These are phyloP conservation scores for Brachionus asplanchnoidis DNA, from an alignment of 1,140 invertebrate species.

Conservation along the genomic window DNA sequence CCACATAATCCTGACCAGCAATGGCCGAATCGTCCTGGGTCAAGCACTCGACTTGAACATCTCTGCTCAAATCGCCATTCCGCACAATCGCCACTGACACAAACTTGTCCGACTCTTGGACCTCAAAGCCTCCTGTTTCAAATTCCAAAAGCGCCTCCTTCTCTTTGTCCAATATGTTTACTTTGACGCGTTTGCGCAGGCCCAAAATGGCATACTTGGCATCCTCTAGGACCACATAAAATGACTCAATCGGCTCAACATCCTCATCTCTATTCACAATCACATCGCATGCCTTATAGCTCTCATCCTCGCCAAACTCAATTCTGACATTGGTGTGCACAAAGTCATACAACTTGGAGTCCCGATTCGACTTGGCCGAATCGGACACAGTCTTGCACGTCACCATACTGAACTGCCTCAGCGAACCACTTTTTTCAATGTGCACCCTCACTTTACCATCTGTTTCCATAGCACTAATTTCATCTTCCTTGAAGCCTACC, in stretches of 20 bases:
- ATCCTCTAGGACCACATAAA: constrained; percentile 49
- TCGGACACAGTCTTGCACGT: constrained; percentile 48
- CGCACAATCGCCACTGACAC: constrained; percentile 49
- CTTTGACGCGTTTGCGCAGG: not conserved
- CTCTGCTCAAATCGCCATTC: not conserved
- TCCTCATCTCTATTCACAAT: constrained; percentile 54
- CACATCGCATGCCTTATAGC: constrained; percentile 50
- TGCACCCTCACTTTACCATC: constrained; percentile 49
- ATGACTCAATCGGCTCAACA: constrained; percentile 52
- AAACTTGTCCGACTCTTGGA: constrained; percentile 49
- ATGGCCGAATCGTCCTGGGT: constrained; percentile 1
- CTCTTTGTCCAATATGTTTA: constrained; percentile 44
- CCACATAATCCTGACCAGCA: not conserved
- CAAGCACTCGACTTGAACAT: constrained; percentile 20
- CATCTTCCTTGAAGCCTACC: constrained; percentile 47
- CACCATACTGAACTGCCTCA: constrained; percentile 52
- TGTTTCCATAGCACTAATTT: constrained; percentile 50
- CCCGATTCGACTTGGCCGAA: constrained; percentile 44
- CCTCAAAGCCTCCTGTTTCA: constrained; percentile 45
- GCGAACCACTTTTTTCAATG: constrained; percentile 50
- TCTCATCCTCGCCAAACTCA: constrained; percentile 55
- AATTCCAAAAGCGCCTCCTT: constrained; percentile 53
- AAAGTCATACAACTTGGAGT: not conserved
- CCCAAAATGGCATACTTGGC: constrained; percentile 49
- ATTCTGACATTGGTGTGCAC: constrained; percentile 45